Percentiles rank a stretch among this genome's conserved stretches.
Evolutionary conservation across 2,113 vertebrate species (phyloP).

Genomic region (Empidonax traillii): DNA sequence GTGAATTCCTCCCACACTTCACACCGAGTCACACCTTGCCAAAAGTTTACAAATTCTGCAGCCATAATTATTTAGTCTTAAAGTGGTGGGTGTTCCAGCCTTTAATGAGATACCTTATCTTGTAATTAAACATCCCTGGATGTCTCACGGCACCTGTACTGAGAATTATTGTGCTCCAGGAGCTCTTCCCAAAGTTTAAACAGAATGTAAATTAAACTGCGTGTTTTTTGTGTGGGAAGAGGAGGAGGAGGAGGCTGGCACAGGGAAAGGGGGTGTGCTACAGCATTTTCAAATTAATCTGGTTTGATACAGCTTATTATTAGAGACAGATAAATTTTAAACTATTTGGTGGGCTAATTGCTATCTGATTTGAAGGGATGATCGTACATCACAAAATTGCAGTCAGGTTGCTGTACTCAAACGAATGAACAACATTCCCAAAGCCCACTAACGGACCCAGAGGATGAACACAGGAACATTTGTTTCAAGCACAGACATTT

Average conservation of each 20-base stretch:
- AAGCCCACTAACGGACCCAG: background rate
- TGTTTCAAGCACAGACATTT: background rate
- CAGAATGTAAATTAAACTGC: background rate
- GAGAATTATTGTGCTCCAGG: background rate
- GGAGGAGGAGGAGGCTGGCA: background rate
- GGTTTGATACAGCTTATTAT: background rate
- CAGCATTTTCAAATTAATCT: background rate
- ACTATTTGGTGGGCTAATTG: background rate
- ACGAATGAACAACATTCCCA: background rate
- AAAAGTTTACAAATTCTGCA: background rate
- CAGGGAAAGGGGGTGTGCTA: accelerated
- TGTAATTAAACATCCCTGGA: background rate
- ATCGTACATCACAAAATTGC: background rate
- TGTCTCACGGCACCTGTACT: background rate
- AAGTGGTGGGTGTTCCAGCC: background rate
- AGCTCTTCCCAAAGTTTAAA: background rate
- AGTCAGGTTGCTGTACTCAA: background rate
- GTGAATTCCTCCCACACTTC: background rate
- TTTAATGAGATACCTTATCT: background rate
- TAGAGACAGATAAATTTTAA: background rate
- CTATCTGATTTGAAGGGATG: background rate
- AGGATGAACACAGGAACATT: background rate
- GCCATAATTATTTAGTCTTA: background rate
- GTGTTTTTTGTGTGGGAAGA: background rate
- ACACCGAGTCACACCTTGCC: background rate